Evolutionary conservation across 2,797 vertebrate species (phyloP).

Genomic region (Poeciliopsis gracilis): DNA sequence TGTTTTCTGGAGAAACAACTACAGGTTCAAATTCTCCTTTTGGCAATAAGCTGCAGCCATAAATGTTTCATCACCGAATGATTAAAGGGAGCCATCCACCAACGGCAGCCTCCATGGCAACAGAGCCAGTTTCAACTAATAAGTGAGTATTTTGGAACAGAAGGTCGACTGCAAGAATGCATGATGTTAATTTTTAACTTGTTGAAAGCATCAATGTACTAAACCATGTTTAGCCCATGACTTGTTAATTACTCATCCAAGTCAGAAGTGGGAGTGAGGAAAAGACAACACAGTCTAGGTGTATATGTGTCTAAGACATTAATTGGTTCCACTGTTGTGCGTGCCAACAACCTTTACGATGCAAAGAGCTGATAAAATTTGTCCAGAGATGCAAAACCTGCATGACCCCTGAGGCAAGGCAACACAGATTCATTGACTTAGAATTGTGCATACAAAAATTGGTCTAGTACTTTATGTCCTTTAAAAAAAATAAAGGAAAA

Average conservation of each 20-base stretch:
- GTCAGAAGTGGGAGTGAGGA: conserved; percentile 30
- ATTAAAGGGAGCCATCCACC: conserved; percentile 63
- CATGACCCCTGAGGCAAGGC: not conserved
- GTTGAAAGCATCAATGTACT: conserved; percentile 56
- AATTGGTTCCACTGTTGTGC: no score
- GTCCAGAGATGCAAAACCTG: not conserved
- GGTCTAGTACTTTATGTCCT: not conserved
- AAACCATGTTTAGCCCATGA: conserved; percentile 45
- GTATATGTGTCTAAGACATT: not conserved
- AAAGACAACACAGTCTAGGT: not conserved
- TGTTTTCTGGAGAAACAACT: conserved; percentile 12
- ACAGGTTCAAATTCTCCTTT: conserved; percentile 32
- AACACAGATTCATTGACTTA: not conserved
- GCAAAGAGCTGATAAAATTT: not conserved
- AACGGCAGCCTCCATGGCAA: conserved; percentile 77
- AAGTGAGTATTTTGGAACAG: conserved; percentile 82
- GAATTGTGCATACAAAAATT: not conserved
- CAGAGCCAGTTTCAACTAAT: conserved; percentile 74
- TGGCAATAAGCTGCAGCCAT: conserved; percentile 27
- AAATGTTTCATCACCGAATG: conserved; percentile 54
- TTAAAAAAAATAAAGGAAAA: not conserved
- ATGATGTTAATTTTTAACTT: conserved; percentile 79
- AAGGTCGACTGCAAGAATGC: conserved; percentile 81
- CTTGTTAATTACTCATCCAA: conserved; percentile 62
- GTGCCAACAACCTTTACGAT: not conserved